A percentile compares a stretch with the other conserved stretches of the same genome.
phyloP scores from a whole-genome alignment of 2,113 vertebrate genomes.

The Canis aureus region DNA sequence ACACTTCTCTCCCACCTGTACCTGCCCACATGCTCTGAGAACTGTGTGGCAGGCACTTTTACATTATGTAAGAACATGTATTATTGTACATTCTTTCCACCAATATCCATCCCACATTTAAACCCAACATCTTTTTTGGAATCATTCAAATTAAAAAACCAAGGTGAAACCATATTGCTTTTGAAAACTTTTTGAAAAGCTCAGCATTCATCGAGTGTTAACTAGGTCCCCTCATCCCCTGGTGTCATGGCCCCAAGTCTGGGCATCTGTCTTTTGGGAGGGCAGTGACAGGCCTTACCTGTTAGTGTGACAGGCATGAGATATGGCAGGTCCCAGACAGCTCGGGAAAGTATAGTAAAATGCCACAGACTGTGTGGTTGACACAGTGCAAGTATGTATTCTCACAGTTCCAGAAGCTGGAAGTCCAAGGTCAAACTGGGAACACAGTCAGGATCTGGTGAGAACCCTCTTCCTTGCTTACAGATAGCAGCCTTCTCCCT shows the following conservation, averaged over 20 bases:
- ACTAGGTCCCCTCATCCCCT: neutral
- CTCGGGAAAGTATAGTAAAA: neutral
- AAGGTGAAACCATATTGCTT: slow-evolving; percentile 50
- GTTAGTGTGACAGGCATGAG: neutral
- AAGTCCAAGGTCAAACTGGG: neutral
- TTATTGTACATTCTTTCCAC: slow-evolving; percentile 47
- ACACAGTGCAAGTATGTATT: neutral
- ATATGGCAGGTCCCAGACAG: no score
- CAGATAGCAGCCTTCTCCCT: neutral
- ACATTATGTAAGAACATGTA: slow-evolving; percentile 5
- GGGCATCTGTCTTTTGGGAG: neutral
- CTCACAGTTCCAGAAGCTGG: neutral
- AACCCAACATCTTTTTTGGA: slow-evolving; percentile 40
- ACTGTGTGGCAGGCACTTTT: neutral
- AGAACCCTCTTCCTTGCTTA: neutral
- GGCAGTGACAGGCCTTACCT: neutral
- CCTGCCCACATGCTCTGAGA: slow-evolving; percentile 26
- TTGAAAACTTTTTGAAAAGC: slow-evolving; percentile 51
- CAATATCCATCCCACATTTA: slow-evolving; percentile 35
- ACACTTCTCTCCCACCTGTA: slow-evolving; percentile 43
- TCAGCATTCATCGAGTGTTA: neutral
- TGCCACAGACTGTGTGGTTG: accelerated
- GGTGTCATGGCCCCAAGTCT: neutral
- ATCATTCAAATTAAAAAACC: slow-evolving; percentile 42
- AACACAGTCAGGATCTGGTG: neutral